A percentile compares a stretch with the other conserved stretches of the same genome.
These are phyloP conservation scores for Mormoops blainvillei DNA, from an alignment of 2,113 vertebrate species.

Conservation along the genomic window DNA sequence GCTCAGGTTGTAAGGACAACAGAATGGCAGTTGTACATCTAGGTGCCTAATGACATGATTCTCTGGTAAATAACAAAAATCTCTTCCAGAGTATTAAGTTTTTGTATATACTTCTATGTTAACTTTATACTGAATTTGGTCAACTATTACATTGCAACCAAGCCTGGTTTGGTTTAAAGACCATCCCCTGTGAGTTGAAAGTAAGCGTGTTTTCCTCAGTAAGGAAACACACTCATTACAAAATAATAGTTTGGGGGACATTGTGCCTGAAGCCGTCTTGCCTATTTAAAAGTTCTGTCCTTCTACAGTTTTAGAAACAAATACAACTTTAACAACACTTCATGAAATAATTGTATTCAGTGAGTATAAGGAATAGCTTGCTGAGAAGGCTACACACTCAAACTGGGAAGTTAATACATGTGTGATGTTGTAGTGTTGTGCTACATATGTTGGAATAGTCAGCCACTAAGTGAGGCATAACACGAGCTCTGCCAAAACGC, in stretches of 20 bases:
- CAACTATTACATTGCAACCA: not conserved
- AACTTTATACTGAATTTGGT: not conserved
- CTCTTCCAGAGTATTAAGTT: not conserved
- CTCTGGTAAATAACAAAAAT: not conserved
- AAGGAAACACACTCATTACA: not conserved
- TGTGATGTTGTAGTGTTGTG: not conserved
- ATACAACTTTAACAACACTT: not conserved
- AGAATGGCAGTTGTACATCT: not conserved
- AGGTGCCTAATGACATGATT: not conserved
- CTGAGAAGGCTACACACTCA: not conserved
- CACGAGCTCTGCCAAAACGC: not conserved
- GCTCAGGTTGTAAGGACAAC: not conserved
- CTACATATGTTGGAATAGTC: not conserved
- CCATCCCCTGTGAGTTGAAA: not conserved
- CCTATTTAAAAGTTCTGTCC: not conserved
- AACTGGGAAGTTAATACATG: not conserved
- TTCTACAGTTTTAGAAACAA: not conserved
- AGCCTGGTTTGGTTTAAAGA: not conserved
- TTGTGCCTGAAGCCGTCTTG: not conserved
- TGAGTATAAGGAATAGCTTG: not conserved
- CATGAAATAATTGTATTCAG: not conserved
- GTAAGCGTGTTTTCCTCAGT: not conserved
- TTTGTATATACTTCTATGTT: not conserved
- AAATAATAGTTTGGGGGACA: not conserved
- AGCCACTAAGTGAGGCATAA: not conserved